These are phyloP conservation scores for Coecobrya sp. DNA, from an alignment of 2,888 invertebrate species.

Conservation along the genomic window DNA sequence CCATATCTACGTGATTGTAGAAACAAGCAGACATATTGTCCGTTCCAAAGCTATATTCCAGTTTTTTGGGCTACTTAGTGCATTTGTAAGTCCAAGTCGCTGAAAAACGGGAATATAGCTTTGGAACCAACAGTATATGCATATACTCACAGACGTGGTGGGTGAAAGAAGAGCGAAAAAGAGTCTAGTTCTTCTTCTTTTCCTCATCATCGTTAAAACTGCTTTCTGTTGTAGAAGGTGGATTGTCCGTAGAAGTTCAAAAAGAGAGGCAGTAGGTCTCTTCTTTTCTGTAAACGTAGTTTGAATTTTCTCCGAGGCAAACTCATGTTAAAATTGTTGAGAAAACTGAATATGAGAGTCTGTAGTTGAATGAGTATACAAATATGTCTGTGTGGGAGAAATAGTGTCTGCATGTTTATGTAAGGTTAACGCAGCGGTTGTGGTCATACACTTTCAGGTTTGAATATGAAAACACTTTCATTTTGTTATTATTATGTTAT, in stretches of 20 bases:
- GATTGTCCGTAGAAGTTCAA: background rate
- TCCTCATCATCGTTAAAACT: slow-evolving; percentile 26
- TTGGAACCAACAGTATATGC: too few species aligned
- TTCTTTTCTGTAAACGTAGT: background rate
- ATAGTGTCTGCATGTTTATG: background rate
- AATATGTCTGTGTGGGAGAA: background rate
- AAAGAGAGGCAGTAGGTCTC: slow-evolving; percentile 13
- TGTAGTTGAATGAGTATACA: too few species aligned
- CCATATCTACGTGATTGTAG: background rate
- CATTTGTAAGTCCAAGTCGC: too few species aligned
- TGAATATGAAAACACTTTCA: slow-evolving; percentile 23
- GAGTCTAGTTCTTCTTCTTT: background rate
- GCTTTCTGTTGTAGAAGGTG: background rate
- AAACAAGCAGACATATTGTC: background rate
- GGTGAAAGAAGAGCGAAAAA: background rate
- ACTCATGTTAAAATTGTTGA: background rate
- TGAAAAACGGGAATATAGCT: too few species aligned
- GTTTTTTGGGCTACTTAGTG: too few species aligned
- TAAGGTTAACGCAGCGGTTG: background rate
- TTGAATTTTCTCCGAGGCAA: slow-evolving; percentile 9
- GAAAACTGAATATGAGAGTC: background rate
- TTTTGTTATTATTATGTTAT: slow-evolving; percentile 9
- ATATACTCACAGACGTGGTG: background rate
- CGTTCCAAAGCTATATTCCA: too few species aligned
- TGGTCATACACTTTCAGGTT: background rate